Percentiles rank a stretch among this genome's conserved stretches.
Evolutionary conservation across 2,113 vertebrate genomes (phyloP).

Genomic region (Catagonus wagneri): DNA sequence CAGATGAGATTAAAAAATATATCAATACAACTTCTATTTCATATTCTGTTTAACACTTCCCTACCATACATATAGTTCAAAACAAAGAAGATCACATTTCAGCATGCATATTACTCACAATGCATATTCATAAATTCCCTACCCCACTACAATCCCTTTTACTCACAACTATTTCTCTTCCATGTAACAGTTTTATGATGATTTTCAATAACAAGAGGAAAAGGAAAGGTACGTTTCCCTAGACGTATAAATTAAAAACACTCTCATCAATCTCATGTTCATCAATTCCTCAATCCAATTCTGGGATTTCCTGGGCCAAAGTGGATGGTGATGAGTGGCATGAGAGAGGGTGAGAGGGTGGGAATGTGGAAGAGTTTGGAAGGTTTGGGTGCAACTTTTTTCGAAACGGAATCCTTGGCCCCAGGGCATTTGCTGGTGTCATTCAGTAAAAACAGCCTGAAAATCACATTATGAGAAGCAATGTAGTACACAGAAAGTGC

Average conservation of each 20-base stretch:
- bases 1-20: neutral
- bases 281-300: neutral
- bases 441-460: neutral
- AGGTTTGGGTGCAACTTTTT: neutral
- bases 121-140: constrained; percentile 5
- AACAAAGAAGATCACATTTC: neutral
- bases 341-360: neutral
- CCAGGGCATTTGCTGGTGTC: neutral
- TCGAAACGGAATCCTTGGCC: neutral
- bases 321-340: neutral
- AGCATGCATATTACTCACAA: neutral
- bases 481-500: neutral
- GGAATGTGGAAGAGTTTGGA: neutral
- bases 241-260: neutral
- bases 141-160: neutral
- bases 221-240: neutral
- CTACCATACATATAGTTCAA: neutral
- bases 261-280: neutral
- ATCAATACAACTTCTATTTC: neutral
- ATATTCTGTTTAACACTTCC: neutral
- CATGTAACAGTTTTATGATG: neutral
- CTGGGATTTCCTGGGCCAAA: neutral
- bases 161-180: neutral
- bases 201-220: constrained; percentile 46
- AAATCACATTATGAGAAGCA: neutral